A percentile compares a stretch with the other conserved stretches of the same genome.
phyloP scores from a whole-genome alignment of 1,140 invertebrate species.

The Penaeus vannamei region DNA sequence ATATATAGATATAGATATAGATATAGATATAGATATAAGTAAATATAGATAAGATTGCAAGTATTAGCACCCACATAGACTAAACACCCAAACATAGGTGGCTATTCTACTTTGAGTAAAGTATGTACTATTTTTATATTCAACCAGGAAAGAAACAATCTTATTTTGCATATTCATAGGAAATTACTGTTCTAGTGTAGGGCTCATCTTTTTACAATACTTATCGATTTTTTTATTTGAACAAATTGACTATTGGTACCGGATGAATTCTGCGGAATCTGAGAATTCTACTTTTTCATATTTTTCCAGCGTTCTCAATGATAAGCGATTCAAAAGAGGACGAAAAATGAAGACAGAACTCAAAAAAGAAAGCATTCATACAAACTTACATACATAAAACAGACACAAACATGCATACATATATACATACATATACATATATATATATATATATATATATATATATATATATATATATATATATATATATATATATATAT shows the following conservation, averaged over 20 bases:
- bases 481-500: constrained; percentile 2
- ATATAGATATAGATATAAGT: background rate
- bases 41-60: background rate
- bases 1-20: background rate
- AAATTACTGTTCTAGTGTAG: too few species aligned
- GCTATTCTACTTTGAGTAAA: background rate
- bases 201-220: too few species aligned
- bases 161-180: too few species aligned
- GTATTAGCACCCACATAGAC: background rate
- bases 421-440: background rate
- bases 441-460: background rate
- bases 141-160: too few species aligned
- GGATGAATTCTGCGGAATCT: too few species aligned
- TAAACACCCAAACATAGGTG: background rate
- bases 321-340: too few species aligned
- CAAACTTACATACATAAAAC: background rate
- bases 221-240: too few species aligned
- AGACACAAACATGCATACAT: background rate
- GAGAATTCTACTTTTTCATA: too few species aligned
- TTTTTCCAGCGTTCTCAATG: too few species aligned
- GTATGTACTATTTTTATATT: background rate
- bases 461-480: background rate
- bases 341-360: too few species aligned
- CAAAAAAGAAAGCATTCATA: too few species aligned
- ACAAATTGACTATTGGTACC: too few species aligned